Evolutionary conservation across 1,140 invertebrate species (phyloP).

Genomic region (Halesus radiatus): DNA sequence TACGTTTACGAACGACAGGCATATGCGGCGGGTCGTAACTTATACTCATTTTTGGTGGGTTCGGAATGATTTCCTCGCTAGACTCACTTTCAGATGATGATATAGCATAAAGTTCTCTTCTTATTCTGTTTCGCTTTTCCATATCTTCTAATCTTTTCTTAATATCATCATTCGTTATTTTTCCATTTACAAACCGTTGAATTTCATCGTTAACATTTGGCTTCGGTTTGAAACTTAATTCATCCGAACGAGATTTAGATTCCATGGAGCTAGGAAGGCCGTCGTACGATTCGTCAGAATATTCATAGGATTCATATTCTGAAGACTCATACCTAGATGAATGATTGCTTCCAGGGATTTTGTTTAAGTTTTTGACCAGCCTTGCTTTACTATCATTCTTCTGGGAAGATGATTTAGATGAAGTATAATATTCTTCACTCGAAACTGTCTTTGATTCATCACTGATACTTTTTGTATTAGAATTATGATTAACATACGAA

Average conservation of each 20-base stretch:
- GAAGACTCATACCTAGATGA: slow-evolving; percentile 7
- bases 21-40: background rate
- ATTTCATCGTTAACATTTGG: slow-evolving; percentile 15
- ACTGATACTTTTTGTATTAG: background rate
- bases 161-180: background rate
- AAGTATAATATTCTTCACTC: background rate
- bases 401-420: background rate
- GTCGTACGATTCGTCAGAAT: slow-evolving; percentile 28
- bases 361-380: background rate
- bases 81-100: background rate
- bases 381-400: background rate
- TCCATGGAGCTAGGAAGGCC: slow-evolving; percentile 37
- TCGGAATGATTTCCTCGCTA: background rate
- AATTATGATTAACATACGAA: background rate
- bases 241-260: slow-evolving; percentile 27
- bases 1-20: background rate
- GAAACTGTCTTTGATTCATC: background rate
- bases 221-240: slow-evolving; percentile 10
- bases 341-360: background rate
- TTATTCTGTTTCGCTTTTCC: slow-evolving; percentile 7
- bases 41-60: too few relatives aligned
- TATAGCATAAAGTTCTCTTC: background rate
- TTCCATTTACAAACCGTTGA: slow-evolving; percentile 22
- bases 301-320: background rate
- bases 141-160: background rate